Evolutionary conservation across 2,888 invertebrate genomes (phyloP).

Genomic region (Drosophila fulvimacula): DNA sequence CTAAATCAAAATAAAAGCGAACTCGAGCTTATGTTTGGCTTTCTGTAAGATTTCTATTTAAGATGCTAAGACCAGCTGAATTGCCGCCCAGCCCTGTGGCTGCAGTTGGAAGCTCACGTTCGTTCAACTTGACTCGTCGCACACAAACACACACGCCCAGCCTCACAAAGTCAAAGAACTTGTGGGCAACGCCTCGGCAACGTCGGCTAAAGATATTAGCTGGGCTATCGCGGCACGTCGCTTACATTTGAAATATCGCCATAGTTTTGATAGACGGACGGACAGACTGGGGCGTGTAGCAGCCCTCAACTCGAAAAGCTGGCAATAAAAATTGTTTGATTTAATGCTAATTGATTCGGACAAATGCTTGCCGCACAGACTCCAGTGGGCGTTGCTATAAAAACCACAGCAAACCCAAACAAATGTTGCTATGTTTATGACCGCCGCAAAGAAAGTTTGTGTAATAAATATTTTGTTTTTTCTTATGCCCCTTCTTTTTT

Average conservation of each 20-base stretch:
- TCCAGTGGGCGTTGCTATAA: constrained; percentile 56
- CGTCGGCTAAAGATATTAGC: constrained; percentile 35
- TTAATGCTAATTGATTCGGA: constrained; percentile 76
- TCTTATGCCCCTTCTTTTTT: constrained; percentile 9
- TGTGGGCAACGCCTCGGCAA: constrained; percentile 52
- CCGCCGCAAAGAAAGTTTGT: constrained; percentile 55
- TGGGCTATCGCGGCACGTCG: constrained; percentile 41
- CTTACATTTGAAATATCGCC: constrained; percentile 40
- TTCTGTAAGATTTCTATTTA: constrained; percentile 54
- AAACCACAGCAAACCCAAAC: constrained; percentile 9
- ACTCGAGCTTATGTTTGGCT: constrained; percentile 17
- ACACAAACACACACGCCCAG: constrained; percentile 23
- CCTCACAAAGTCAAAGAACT: constrained; percentile 52
- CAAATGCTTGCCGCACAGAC: constrained; percentile 26
- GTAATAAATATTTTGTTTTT: constrained; percentile 36
- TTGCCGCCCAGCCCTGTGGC: constrained; percentile 5
- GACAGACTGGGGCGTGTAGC: constrained; percentile 26
- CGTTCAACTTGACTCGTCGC: constrained; percentile 19
- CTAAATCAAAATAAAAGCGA: constrained; percentile 3
- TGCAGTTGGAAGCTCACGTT: background rate
- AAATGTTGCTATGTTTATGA: constrained; percentile 17
- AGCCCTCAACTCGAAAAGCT: constrained; percentile 30
- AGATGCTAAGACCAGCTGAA: constrained; percentile 29
- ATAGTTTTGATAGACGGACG: constrained; percentile 15
- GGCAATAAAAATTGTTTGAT: constrained; percentile 63